Percentiles rank a stretch among this genome's conserved stretches.
Evolutionary conservation across 2,113 vertebrate genomes (phyloP).

Genomic region (Nasalis larvatus): DNA sequence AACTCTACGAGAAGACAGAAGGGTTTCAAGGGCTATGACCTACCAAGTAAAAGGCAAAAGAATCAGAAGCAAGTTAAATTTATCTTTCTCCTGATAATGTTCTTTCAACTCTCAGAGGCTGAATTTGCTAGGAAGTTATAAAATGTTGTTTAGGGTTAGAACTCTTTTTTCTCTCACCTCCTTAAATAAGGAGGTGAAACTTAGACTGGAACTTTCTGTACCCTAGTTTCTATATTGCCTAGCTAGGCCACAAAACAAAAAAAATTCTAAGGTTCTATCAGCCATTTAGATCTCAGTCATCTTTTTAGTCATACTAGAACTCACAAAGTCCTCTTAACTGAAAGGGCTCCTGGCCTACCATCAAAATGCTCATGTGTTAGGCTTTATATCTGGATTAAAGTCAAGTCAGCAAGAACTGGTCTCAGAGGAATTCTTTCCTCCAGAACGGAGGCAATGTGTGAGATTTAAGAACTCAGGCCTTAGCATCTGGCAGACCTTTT

Average conservation of each 20-base stretch:
- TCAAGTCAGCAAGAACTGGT: background rate
- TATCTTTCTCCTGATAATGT: background rate
- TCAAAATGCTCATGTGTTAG: background rate
- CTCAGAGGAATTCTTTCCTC: background rate
- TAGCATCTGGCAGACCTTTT: background rate
- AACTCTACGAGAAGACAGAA: background rate
- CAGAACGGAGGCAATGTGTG: background rate
- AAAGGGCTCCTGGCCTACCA: background rate
- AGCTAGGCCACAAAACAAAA: background rate
- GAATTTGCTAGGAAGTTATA: background rate
- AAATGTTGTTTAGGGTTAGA: background rate
- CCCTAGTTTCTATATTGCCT: background rate
- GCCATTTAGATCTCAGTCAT: background rate
- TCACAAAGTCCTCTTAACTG: background rate
- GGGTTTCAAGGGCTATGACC: background rate
- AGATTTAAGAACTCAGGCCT: background rate
- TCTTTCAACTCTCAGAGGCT: background rate
- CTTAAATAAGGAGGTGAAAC: background rate
- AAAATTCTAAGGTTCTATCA: background rate
- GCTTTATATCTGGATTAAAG: constrained; percentile 10
- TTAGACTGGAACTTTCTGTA: background rate
- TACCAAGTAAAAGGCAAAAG: background rate
- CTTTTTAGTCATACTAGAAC: background rate
- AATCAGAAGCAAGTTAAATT: background rate
- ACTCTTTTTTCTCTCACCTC: background rate